Evolutionary conservation across 2,888 invertebrate genomes (phyloP), one percentile per base, ranked within the genome.

Genomic region (Buathra laborator): DNA sequence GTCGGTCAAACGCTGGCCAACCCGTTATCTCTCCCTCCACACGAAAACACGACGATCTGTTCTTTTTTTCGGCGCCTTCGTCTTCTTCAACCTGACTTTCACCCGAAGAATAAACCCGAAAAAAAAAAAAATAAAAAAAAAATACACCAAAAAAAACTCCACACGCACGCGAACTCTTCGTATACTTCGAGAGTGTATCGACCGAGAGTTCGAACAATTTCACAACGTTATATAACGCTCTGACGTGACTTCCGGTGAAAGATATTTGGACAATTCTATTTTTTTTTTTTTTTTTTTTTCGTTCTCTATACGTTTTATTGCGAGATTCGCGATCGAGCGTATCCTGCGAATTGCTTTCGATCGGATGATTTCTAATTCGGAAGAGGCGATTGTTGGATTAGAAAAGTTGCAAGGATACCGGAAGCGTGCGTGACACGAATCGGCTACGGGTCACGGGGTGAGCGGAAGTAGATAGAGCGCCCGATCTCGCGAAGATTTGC

Each of bases 401-500:
- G 44, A 44, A 71, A 70, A 46, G 48, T 48, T 46, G 51, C 77
- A 64, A 82, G 66, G 68, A 66, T 43, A 85, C 56, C 80, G 83
- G 85, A 86, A 86, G 80, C 77, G 78, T 51, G 81, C 81, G 78
- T 85, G 84, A 85, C 85, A 85, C 83, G 80, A 77, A 76, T 70
- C 59, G 77, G 77, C 71, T 75, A 81, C 77, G 79, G 85, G 85
- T 86, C 86, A 85, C 19, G 75, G 78, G 85, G 83, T 85, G 85
- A 81, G 74, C 86, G 85, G 86, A 85, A 86, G 86, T 83, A 71
- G 81, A 77, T n/a, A 6, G 81, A 83, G 80, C 71, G 82, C 77
- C 76, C 44, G 51, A 37, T 46, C 68, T 44, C 70, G 46, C 48
- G 14, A 64, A 12, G 75, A 82, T 85, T 82, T 76, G 85, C 85